Evolutionary conservation across 2,888 invertebrate genomes (phyloP).

Genomic region (Nephrotoma flavescens): DNA sequence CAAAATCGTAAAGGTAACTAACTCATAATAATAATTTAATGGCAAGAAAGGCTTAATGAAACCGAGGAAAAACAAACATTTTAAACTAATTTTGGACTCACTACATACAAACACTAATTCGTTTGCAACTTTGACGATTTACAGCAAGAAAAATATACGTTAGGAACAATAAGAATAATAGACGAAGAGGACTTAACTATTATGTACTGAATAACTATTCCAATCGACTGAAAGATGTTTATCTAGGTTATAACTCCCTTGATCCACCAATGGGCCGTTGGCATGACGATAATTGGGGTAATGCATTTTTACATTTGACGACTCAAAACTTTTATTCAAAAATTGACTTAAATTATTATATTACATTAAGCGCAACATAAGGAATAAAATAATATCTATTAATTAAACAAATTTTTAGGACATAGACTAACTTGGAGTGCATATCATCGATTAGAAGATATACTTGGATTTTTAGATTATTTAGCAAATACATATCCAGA

Average conservation of each 20-base stretch:
- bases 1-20: constrained; percentile 52
- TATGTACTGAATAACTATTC: not conserved
- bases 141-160: not conserved
- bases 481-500: constrained; percentile 56
- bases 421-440: constrained; percentile 59
- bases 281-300: constrained; percentile 46
- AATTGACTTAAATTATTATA: not conserved
- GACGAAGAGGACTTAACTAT: not conserved
- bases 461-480: constrained; percentile 56
- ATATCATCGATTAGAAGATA: constrained; percentile 53
- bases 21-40: not conserved
- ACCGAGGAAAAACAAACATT: not conserved
- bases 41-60: too few relatives aligned
- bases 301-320: not conserved
- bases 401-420: constrained; percentile 17
- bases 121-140: not conserved
- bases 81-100: not conserved
- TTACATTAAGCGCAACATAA: not conserved
- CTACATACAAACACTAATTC: not conserved
- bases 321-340: not conserved
- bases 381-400: not conserved
- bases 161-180: not conserved
- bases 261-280: constrained; percentile 42
- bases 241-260: constrained; percentile 39
- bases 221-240: constrained; percentile 27